Percentiles rank a stretch among this genome's conserved stretches.
These are phyloP conservation scores for Nineta flava DNA, from an alignment of 2,888 invertebrate genomes.

Conservation along the genomic window DNA sequence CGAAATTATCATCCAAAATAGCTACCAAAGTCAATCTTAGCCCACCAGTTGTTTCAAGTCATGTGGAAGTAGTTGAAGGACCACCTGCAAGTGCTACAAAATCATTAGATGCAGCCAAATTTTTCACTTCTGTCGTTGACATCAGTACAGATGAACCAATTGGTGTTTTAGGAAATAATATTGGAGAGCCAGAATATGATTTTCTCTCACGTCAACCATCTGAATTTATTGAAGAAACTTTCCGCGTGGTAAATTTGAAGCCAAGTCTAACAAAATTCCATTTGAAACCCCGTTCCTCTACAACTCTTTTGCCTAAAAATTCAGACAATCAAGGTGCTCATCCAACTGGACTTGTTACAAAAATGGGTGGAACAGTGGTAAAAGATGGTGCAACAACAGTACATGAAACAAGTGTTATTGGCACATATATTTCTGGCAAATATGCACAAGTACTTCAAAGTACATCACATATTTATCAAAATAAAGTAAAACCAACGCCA, in stretches of 20 bases:
- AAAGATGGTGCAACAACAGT: constrained; percentile 71
- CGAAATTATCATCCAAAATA: constrained; percentile 20
- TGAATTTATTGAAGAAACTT: constrained; percentile 73
- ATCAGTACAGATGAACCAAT: constrained; percentile 39
- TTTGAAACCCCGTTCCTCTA: constrained; percentile 31
- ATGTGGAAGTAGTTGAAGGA: constrained; percentile 24
- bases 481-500: constrained; percentile 39
- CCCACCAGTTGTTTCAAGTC: constrained; percentile 23
- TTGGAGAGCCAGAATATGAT: constrained; percentile 70
- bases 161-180: constrained; percentile 49
- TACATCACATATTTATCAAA: constrained; percentile 50
- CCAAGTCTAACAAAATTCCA: constrained; percentile 41
- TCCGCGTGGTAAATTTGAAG: constrained; percentile 63
- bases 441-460: constrained; percentile 78
- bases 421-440: constrained; percentile 74
- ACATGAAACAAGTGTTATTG: constrained; percentile 78
- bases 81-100: constrained; percentile 23
- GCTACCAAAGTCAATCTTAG: constrained; percentile 24
- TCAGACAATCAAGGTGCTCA: constrained; percentile 40
- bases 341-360: constrained; percentile 68
- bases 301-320: constrained; percentile 25
- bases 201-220: constrained; percentile 71
- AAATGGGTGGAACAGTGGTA: constrained; percentile 67
- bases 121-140: constrained; percentile 40
- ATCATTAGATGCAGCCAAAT: constrained; percentile 16